Conservation (phyloP, 2,888 invertebrate species). For the Caenorhabditis becei region DNA sequence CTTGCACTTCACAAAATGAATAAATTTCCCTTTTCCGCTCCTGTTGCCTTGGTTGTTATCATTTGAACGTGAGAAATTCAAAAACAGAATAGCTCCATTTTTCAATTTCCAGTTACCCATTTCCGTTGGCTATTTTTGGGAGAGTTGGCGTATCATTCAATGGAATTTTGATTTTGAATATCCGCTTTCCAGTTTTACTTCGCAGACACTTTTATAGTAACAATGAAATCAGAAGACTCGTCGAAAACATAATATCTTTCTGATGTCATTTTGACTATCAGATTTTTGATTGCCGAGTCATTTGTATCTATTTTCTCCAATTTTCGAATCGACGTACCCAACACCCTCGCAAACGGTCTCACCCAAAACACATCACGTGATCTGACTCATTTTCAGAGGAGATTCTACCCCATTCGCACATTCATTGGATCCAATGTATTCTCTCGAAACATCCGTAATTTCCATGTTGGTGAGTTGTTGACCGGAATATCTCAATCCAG, state of each 20-base stretch:
- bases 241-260: background rate
- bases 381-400: background rate
- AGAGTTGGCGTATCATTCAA: no score
- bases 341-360: background rate
- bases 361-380: background rate
- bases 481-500: background rate
- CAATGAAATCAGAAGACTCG: background rate
- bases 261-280: constrained; percentile 5
- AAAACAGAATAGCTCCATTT: no score
- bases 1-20: no score
- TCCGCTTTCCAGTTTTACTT: background rate
- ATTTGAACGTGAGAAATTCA: no score
- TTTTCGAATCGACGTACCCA: background rate
- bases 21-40: no score
- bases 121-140: no score
- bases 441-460: background rate
- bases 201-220: background rate
- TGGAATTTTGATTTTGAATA: constrained; percentile 1
- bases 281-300: background rate
- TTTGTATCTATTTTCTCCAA: background rate
- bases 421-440: background rate
- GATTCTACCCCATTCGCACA: background rate
- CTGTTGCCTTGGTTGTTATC: no score
- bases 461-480: background rate
- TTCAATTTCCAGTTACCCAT: no score